These are phyloP conservation scores for Drosophila auraria DNA, from an alignment of 1,140 invertebrate species.

Conservation along the genomic window DNA sequence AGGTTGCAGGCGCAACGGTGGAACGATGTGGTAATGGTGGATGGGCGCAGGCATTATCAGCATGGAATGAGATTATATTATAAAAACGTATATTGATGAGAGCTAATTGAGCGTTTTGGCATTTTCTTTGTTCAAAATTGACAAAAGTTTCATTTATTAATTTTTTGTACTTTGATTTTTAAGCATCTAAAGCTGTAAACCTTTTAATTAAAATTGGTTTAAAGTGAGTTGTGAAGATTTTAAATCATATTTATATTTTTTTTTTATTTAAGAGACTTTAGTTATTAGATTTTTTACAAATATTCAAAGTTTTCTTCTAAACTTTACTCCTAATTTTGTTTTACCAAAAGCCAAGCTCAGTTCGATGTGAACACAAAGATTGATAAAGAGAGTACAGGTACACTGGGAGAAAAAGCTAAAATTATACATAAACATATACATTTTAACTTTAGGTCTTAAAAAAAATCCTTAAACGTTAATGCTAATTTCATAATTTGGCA, in stretches of 20 bases:
- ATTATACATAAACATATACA: too few relatives aligned
- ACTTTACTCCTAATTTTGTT: background rate
- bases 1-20: conserved; percentile 13
- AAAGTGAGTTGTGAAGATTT: background rate
- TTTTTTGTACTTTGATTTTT: background rate
- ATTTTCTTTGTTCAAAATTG: background rate
- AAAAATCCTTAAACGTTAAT: too few relatives aligned
- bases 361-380: conserved; percentile 18
- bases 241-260: background rate
- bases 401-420: conserved; percentile 9
- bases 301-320: background rate
- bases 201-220: background rate
- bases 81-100: conserved; percentile 31
- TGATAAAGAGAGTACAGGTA: conserved; percentile 15
- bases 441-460: too few relatives aligned
- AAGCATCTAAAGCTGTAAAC: background rate
- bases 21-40: conserved; percentile 20
- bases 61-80: conserved; percentile 45
- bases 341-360: background rate
- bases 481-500: too few relatives aligned
- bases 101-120: conserved; percentile 26
- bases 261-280: background rate
- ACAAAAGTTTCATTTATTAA: background rate
- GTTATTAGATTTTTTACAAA: background rate
- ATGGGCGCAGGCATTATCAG: conserved; percentile 26